Evolutionary conservation across 2,113 vertebrate genomes (phyloP).

Genomic region (Piliocolobus tephrosceles): DNA sequence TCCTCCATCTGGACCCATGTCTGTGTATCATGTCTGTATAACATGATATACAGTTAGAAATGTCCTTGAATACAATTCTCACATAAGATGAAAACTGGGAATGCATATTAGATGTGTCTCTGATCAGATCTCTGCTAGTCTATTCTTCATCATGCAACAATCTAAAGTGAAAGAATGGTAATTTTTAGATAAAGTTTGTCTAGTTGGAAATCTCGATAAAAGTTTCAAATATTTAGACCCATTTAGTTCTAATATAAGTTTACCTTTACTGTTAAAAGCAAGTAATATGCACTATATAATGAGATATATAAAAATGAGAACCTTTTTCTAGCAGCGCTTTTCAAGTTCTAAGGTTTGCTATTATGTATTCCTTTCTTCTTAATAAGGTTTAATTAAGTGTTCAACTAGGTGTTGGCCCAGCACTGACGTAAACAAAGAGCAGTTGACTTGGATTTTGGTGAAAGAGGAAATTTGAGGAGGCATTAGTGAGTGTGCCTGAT

Average conservation of each 20-base stretch:
- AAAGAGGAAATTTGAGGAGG: neutral
- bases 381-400: neutral
- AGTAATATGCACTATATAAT: neutral
- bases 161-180: neutral
- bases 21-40: neutral
- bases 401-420: neutral
- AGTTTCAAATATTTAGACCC: neutral
- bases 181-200: neutral
- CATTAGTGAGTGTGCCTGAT: neutral
- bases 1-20: neutral
- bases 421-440: neutral
- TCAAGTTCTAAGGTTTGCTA: neutral
- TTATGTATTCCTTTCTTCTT: neutral
- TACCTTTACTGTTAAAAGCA: conserved; percentile 5
- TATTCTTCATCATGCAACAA: neutral
- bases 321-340: neutral
- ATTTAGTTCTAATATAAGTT: conserved; percentile 41
- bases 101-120: neutral
- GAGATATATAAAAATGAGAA: neutral
- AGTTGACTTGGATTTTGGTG: neutral
- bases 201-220: neutral
- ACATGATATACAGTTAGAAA: neutral
- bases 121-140: neutral
- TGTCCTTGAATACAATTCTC: neutral
- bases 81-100: neutral